Base-by-base conservation (phyloP, 2,113 vertebrate genomes). In the Zapus hudsonius region DNA sequence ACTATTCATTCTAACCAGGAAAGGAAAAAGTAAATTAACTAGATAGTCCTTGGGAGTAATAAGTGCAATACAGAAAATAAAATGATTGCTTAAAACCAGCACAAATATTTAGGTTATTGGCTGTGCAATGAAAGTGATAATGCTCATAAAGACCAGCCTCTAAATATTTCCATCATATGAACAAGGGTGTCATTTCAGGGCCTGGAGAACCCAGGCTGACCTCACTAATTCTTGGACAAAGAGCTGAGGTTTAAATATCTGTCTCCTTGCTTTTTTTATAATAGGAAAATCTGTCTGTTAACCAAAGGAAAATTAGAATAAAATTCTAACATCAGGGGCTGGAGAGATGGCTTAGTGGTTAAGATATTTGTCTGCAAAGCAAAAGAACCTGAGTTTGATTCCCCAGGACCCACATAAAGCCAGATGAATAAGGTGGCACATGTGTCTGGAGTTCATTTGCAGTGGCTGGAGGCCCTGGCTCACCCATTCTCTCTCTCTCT, bases 71-170 rank as follows among this genome's bases (percentile, higher is more conserved):
- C 47, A 89, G 31, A 23, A 95, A 92, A 76, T 36, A 19, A 89
- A 86, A 69, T 42, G 75, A 59, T 67, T 44, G 79, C 82, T 72
- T 75, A 27, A 61, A 86, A 42, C 27, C 61, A 73, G 61, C 22
- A 67, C 40, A 81, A 69, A 94, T 86, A 83, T 79, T 78, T 86
- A 94, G 92, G 75, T 89, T 76, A 66, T 4, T 76, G 61, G 6
- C 33, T 86, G 74, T 90, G 66, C 57, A 80, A 94, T 84, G 85
- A 94, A 87, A 95, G 15, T 92, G 78, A 66, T 33, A 92, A 84
- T 76, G 67, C 63, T 93, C 84, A 94, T 91, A 66, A 76, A 93
- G 73, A 76, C 57, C 87, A 94, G 27, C 11, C 25, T 86, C 4
- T 87, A 90, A 82, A 84, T 84, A 44, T 29, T 61, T 88, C 33